phyloP scores from a whole-genome alignment of 2,797 vertebrate species.

The Betta splendens region DNA sequence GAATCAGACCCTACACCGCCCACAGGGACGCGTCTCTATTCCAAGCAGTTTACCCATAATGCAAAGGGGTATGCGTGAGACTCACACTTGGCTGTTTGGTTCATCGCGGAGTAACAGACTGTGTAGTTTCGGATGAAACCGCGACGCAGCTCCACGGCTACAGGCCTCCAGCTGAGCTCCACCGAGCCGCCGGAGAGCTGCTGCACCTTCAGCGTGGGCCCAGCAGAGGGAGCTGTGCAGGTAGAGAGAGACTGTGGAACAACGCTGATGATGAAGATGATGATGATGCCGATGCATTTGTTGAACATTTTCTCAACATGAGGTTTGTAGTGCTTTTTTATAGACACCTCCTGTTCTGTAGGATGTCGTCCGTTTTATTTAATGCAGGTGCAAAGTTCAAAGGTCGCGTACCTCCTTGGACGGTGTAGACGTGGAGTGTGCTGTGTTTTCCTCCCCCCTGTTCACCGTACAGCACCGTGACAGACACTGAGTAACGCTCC shows the following conservation, averaged over 20 bases:
- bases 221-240: slow-evolving; percentile 72
- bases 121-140: slow-evolving; percentile 77
- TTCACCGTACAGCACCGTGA: slow-evolving; percentile 50
- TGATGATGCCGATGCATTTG: not conserved
- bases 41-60: too few species aligned
- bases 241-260: slow-evolving; percentile 11
- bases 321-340: too few species aligned
- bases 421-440: slow-evolving; percentile 40
- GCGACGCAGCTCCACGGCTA: slow-evolving; percentile 68
- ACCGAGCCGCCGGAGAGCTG: slow-evolving; percentile 33
- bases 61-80: not conserved
- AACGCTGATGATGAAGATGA: not conserved
- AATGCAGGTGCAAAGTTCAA: not conserved
- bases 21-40: too few species aligned
- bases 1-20: not conserved
- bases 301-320: too few species aligned
- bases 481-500: slow-evolving; percentile 56
- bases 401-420: slow-evolving; percentile 56
- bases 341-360: too few species aligned
- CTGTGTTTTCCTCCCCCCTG: slow-evolving; percentile 10
- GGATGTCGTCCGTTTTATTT: not conserved
- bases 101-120: slow-evolving; percentile 49
- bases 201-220: slow-evolving; percentile 60
- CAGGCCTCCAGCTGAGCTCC: slow-evolving; percentile 68
- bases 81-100: slow-evolving; percentile 58